phyloP scores from a whole-genome alignment of 2,888 invertebrate species.

The Eupithecia vulgata region DNA sequence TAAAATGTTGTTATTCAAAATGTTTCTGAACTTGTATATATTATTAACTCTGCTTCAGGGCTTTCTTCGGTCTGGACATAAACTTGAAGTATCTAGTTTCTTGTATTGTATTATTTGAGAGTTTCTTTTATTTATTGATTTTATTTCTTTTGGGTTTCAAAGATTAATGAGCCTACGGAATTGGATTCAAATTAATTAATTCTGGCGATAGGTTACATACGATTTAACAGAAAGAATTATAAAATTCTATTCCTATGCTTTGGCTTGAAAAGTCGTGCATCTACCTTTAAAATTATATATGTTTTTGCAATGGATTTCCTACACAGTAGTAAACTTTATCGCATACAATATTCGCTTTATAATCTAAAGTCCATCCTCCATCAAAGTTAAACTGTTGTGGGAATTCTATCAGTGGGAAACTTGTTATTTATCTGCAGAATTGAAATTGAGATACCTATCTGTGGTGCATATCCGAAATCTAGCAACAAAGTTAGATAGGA shows the following conservation, averaged over 20 bases:
- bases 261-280: background rate
- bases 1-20: conserved; percentile 13
- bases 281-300: background rate
- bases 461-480: background rate
- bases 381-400: conserved; percentile 1
- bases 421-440: conserved; percentile 1
- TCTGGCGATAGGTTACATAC: background rate
- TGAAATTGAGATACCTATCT: conserved; percentile 2
- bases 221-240: background rate
- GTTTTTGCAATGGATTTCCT: background rate
- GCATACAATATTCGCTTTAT: background rate
- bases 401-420: background rate
- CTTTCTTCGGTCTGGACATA: conserved; percentile 5
- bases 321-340: background rate
- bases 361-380: background rate
- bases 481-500: background rate
- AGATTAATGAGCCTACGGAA: background rate
- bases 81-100: background rate
- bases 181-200: background rate
- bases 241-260: background rate
- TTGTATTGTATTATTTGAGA: background rate
- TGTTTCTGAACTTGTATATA: conserved; percentile 5
- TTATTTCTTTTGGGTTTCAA: background rate
- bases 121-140: background rate
- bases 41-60: background rate